phyloP scores from a whole-genome alignment of 2,113 vertebrate species.

The Tetrao urogallus region DNA sequence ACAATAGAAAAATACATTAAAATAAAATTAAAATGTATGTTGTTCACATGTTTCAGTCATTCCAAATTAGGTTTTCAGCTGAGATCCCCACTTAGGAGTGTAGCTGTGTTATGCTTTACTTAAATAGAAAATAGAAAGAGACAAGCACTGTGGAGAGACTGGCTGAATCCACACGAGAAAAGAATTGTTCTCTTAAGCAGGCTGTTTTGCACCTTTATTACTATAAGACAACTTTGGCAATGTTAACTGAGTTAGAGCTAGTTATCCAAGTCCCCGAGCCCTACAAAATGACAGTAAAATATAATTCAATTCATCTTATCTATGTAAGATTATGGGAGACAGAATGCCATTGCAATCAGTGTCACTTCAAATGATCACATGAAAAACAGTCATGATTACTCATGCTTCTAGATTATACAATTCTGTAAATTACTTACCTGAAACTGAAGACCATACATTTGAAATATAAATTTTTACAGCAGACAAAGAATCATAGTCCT shows the following conservation, averaged over 20 bases:
- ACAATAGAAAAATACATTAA: background rate
- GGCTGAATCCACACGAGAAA: background rate
- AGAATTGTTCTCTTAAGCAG: background rate
- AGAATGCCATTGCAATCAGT: slow-evolving; percentile 17
- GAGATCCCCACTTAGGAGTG: background rate
- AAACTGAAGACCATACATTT: slow-evolving; percentile 14
- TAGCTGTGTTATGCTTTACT: background rate
- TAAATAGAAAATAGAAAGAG: background rate
- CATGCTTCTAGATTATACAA: slow-evolving; percentile 11
- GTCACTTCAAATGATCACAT: slow-evolving; percentile 18
- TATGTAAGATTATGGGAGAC: slow-evolving; percentile 2
- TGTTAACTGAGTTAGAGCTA: background rate
- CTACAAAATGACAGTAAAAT: background rate
- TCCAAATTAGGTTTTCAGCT: background rate
- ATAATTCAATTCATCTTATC: background rate
- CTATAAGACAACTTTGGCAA: background rate
- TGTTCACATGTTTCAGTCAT: background rate
- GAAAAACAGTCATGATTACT: background rate
- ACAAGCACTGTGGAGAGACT: background rate
- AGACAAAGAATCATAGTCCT: slow-evolving; percentile 3
- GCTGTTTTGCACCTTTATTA: background rate
- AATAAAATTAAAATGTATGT: background rate
- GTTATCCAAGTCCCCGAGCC: background rate
- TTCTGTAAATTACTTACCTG: background rate
- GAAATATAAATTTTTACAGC: background rate